Evolutionary conservation across 1,140 invertebrate species (phyloP), one percentile per base, ranked within the genome.

Genomic region (Pseudomyrmex concolor): DNA sequence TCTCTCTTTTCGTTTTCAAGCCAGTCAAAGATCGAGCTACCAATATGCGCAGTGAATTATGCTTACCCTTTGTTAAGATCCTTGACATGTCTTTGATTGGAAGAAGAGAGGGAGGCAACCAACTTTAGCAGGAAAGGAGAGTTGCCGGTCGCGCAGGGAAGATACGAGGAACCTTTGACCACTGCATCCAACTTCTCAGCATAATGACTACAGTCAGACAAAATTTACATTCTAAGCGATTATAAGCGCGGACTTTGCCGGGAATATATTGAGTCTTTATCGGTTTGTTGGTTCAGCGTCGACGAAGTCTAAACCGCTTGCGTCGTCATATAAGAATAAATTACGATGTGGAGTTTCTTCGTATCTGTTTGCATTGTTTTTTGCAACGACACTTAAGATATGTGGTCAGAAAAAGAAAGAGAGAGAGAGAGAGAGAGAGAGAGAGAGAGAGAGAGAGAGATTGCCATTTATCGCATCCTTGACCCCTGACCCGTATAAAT

Each of bases 61-160:
- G 81, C 84, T 63, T 59, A 76, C 43, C 81, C 84, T 89, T 89
- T 89, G 88, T 89, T 85, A 89, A 85, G 73, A 76, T 83, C 63
- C 85, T 60, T 85, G 88, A 87, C 87, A 85, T 80, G 88, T 85
- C 85, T 89, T 89, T 89, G 88, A 89, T 89, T 89, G 85, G 82
- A 89, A 54, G 57, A 51, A 34, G 34, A 34, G 5, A 34, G 5
- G 34, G 5, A 34, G 17, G 50, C 51, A 83, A 17, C 67, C 63
- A 51, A 22, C 64, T 68, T 87, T 73, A 15, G 51, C 73, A 22
- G 59, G 17, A 68, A 45, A 67, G 60, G n/a, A 73, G 43, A 55
- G 15, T 34, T 22, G 17, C 43, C 64, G 15, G 19, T 25, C 48
- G 62, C 54, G 45, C 71, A 34, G 10, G 43, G 0, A 77, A 89